Evolutionary conservation across 2,797 vertebrate genomes (phyloP).

Genomic region (Onychomys leucogaster): DNA sequence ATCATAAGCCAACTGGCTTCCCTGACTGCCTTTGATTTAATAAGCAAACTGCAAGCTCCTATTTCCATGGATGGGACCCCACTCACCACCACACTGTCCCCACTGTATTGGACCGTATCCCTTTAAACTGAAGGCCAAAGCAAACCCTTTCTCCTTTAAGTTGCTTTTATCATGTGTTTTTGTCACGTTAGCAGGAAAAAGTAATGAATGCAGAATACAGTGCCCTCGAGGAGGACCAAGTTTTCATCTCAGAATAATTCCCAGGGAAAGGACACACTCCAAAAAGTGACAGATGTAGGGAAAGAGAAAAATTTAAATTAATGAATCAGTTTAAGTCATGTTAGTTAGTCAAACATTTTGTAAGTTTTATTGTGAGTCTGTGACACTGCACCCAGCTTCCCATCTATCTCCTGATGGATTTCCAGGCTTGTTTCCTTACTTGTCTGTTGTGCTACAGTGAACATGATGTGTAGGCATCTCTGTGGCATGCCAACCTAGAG

Average conservation of each 20-base stretch:
- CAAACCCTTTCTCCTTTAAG: not conserved
- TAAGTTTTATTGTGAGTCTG: not conserved
- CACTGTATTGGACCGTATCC: not conserved
- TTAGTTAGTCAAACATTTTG: not conserved
- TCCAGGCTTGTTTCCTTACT: not conserved
- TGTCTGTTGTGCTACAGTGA: not conserved
- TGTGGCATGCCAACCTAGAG: not conserved
- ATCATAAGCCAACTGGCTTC: not conserved
- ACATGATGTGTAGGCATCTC: not conserved
- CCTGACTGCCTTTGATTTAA: not conserved
- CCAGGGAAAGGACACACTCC: not conserved
- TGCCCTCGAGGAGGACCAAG: not conserved
- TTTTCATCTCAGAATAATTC: not conserved
- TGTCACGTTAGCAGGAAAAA: not conserved
- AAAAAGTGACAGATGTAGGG: not conserved
- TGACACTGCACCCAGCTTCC: not conserved
- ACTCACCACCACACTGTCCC: not conserved
- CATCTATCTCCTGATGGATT: not conserved
- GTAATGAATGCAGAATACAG: not conserved
- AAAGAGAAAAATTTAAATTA: not conserved
- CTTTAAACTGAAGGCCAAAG: not conserved
- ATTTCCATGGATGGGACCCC: not conserved
- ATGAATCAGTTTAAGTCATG: not conserved
- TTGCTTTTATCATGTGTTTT: not conserved
- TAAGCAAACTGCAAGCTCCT: not conserved